Evolutionary conservation across 2,888 invertebrate genomes (phyloP), one percentile per base, ranked within the genome.

Genomic region (Andrena praecox): DNA sequence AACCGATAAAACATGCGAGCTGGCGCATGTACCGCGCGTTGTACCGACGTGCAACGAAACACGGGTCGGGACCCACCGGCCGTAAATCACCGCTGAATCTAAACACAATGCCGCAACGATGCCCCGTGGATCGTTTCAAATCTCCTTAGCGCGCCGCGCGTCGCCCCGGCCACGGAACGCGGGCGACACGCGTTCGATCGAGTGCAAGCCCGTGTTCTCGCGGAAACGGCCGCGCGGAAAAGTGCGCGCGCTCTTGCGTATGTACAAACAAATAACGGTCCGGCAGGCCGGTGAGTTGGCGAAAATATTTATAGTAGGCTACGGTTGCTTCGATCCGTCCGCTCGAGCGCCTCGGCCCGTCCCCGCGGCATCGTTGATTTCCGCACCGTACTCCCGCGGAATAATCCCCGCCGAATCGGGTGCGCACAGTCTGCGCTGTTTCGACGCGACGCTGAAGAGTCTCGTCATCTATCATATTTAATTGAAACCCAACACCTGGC

Each of bases 401-500:
- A 76, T 42, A 42, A 42, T 70, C 60, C 74, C 60, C 31, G 78
- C 77, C 78, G 84, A 83, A 87, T 71, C 70, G 73, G 73, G 72
- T 59, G 75, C 67, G 66, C 64, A 8, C 48, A 42, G 27, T 66
- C 54, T 5, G 42, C 42, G 56, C 12, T 50, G 82, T 75, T 68
- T 67, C 72, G 67, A 63, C 69, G 64, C 31, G 63, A 59, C 54
- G 50, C 77, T 74, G 73, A 77, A 85, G 33, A 82, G 78, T 78
- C 87, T 84, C 87, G 87, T 90, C 91, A 90, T 92, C 90, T 89
- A 92, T 91, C 91, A 91, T 90, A 90, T 91, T 91, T 91, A 91
- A 92, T 92, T 91, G 90, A 91, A 92, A 91, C 90, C 90, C 89
- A 89, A 91, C 90, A 91, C 91, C 87, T 82, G 84, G 79, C 85